Percentiles rank a stretch among this genome's conserved stretches.
Evolutionary conservation across 2,888 invertebrate genomes (phyloP).

Genomic region (Clitarchus hookeri): DNA sequence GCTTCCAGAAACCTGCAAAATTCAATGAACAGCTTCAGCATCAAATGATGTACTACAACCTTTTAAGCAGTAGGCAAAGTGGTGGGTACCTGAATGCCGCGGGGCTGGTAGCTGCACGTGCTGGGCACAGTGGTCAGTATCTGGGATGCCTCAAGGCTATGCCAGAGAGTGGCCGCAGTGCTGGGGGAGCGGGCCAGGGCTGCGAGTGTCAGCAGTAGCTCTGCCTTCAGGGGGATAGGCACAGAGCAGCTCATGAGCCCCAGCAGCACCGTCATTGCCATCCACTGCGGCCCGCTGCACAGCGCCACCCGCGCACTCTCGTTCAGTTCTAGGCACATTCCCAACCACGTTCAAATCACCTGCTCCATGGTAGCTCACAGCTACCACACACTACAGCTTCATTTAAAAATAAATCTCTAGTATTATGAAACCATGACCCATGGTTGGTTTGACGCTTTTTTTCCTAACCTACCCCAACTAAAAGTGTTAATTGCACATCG

Average conservation of each 20-base stretch:
- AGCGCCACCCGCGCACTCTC: slow-evolving; percentile 79
- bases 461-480: too few species aligned
- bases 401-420: too few species aligned
- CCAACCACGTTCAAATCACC: too few species aligned
- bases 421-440: too few species aligned
- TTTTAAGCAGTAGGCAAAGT: too few species aligned
- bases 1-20: too few species aligned
- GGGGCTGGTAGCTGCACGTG: slow-evolving; percentile 65
- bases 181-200: slow-evolving; percentile 78
- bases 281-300: slow-evolving; percentile 88
- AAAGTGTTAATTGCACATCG: too few species aligned
- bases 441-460: too few species aligned
- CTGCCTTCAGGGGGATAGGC: slow-evolving; percentile 82
- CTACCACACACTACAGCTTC: too few species aligned
- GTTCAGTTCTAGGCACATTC: slow-evolving; percentile 61
- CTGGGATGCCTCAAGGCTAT: slow-evolving; percentile 79
- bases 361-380: too few species aligned
- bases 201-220: slow-evolving; percentile 76
- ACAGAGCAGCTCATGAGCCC: slow-evolving; percentile 87
- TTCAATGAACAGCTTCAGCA: too few species aligned
- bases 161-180: slow-evolving; percentile 83
- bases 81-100: slow-evolving; percentile 50
- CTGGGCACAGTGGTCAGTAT: slow-evolving; percentile 72
- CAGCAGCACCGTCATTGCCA: slow-evolving; percentile 76
- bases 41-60: too few species aligned